Conservation (phyloP, 1,140 invertebrate genomes). For the Aporrectodea caliginosa region DNA sequence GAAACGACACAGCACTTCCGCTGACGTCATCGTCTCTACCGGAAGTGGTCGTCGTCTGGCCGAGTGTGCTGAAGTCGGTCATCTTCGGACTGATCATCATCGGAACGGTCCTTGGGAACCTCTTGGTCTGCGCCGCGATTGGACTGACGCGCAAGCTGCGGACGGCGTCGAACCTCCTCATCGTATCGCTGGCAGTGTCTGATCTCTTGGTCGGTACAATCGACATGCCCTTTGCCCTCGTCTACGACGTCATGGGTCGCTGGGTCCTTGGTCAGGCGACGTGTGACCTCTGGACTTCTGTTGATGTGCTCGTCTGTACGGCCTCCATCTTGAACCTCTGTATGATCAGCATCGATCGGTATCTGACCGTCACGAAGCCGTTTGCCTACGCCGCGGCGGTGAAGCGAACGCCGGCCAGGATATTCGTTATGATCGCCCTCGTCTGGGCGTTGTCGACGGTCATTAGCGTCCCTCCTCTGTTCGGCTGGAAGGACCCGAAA, state of each 20-base stretch:
- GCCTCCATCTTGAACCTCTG: conserved; percentile 37
- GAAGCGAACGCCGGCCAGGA: conserved; percentile 61
- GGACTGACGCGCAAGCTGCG: conserved; percentile 39
- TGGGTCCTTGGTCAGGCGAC: conserved; percentile 82
- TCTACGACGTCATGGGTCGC: conserved; percentile 53
- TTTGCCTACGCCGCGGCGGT: conserved; percentile 56
- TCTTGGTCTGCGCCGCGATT: conserved; percentile 43
- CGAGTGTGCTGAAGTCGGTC: neutral
- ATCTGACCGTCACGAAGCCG: conserved; percentile 59
- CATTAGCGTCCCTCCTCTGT: conserved; percentile 92
- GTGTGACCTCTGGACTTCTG: conserved; percentile 62
- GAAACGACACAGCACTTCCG: too few species aligned
- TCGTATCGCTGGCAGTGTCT: conserved; percentile 44
- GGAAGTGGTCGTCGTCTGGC: too few species aligned
- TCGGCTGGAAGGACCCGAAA: conserved; percentile 71
- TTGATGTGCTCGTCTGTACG: conserved; percentile 38
- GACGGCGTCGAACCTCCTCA: conserved; percentile 46
- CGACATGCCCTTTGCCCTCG: conserved; percentile 46
- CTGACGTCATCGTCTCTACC: too few species aligned
- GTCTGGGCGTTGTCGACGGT: conserved; percentile 87
- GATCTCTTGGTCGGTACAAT: conserved; percentile 45
- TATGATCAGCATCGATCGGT: conserved; percentile 61
- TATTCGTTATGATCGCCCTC: conserved; percentile 79
- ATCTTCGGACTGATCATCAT: conserved; percentile 9
- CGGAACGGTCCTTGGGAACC: conserved; percentile 60